A percentile compares a stretch with the other conserved stretches of the same genome.
These are phyloP conservation scores for Pluvianellus socialis DNA, from an alignment of 2,113 vertebrate species.

Conservation along the genomic window DNA sequence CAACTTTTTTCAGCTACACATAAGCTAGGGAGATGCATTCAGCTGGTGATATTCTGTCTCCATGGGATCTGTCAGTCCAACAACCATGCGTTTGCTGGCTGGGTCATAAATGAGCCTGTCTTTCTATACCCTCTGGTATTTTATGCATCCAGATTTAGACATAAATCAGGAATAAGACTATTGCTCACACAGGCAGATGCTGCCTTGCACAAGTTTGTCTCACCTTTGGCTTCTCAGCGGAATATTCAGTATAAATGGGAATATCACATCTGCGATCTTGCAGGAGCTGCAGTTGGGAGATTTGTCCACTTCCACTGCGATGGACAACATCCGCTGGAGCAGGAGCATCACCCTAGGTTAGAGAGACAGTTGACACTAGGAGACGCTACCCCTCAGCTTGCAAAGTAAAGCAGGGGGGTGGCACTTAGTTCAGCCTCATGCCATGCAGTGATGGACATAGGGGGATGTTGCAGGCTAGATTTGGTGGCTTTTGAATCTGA, in stretches of 20 bases:
- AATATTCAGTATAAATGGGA: slow-evolving; percentile 78
- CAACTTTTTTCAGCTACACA: not conserved
- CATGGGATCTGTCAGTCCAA: not conserved
- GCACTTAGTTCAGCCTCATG: not conserved
- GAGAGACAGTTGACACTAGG: not conserved
- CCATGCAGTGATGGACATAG: accelerated
- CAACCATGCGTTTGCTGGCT: not conserved
- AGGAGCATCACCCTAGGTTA: slow-evolving; percentile 79
- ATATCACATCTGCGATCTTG: slow-evolving; percentile 86
- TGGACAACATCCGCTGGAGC: slow-evolving; percentile 89
- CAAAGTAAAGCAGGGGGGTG: not conserved
- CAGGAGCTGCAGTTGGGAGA: slow-evolving; percentile 84
- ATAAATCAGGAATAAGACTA: not conserved
- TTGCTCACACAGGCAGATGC: not conserved
- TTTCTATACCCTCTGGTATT: not conserved
- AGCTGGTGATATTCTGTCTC: not conserved
- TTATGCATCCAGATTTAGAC: not conserved
- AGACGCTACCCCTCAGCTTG: not conserved
- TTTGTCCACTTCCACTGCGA: slow-evolving; percentile 90
- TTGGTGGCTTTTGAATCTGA: not conserved
- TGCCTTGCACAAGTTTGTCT: not conserved
- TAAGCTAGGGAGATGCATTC: not conserved
- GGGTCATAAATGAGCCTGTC: not conserved
- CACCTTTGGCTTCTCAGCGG: slow-evolving; percentile 85
- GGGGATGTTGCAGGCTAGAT: not conserved